phyloP scores from a whole-genome alignment of 2,113 vertebrate genomes.

The Xiphophorus hellerii region DNA sequence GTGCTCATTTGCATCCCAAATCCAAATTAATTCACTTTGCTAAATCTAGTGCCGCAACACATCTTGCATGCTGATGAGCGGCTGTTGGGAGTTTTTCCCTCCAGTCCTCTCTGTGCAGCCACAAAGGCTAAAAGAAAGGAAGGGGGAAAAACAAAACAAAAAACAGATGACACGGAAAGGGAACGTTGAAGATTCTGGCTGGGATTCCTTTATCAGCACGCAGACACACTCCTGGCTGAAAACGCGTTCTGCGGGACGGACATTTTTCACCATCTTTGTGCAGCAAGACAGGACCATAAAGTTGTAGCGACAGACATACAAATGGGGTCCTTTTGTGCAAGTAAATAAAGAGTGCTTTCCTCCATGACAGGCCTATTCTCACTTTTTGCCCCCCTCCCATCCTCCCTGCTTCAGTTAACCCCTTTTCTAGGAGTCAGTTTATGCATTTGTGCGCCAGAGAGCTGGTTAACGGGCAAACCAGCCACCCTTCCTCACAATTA shows the following conservation, averaged over 20 bases:
- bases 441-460: constrained; percentile 15
- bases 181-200: constrained; percentile 22
- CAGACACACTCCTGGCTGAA: constrained; percentile 81
- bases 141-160: neutral
- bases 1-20: constrained; percentile 99
- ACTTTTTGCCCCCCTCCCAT: constrained; percentile 73
- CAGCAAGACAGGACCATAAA: constrained; percentile 89
- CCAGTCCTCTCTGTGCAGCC: constrained; percentile 67
- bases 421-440: constrained; percentile 65
- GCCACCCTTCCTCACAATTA: constrained; percentile 99
- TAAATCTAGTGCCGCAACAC: constrained; percentile 92
- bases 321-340: constrained; percentile 96
- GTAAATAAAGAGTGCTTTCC: constrained; percentile 96
- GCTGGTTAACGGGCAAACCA: constrained; percentile 90
- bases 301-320: constrained; percentile 94
- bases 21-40: constrained; percentile 99
- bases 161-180: constrained; percentile 43
- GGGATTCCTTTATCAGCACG: constrained; percentile 61
- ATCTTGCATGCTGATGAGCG: constrained; percentile 96
- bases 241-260: constrained; percentile 67
- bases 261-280: constrained; percentile 86
- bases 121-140: constrained; percentile 63
- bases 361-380: constrained; percentile 95
- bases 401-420: constrained; percentile 90
- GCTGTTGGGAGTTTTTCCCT: constrained; percentile 76